Evolutionary conservation across 2,797 vertebrate species (phyloP), one percentile per base, ranked within the genome.

Genomic region (Muraenolepis orangiensis): DNA sequence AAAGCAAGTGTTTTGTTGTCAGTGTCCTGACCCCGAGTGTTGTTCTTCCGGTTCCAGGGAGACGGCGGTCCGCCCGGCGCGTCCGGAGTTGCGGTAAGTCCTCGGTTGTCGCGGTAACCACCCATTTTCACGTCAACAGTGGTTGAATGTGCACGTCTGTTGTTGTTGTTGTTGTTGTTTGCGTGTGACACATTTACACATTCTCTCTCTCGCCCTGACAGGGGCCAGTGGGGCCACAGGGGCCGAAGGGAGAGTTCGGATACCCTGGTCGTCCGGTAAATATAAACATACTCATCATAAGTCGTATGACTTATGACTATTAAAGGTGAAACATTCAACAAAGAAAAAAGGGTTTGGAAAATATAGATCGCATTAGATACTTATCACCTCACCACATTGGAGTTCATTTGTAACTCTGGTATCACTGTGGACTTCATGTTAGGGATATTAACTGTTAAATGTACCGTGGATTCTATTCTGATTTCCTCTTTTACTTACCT

Each of bases 221-320:
- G 98, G 98, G 97, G 6, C 95, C 95, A 18, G 64, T 84, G 14
- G 98, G 97, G 94, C 95, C 93, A 64, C 6, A 67, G 2, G 97
- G 98, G 91, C 91, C 90, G 10, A 98, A 97, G 91, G 98, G 98
- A 87, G 97, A 97, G 77, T 95, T 96, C 71, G 98, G 98, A 69
- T 91, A 98, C 64, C 96, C 97, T 0, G 97, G 97, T 81, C 91
- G 96, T 78, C 93, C 95, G 40, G 97, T 99, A 94, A 90, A 96
- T 46, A 68, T 66, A 1, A 73, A 30, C 66, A 69, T 31, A 29
- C 18, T 23, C 16, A n/a, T n/a, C n/a, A n/a, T n/a, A 34, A 70
- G 29, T 73, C 69, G 10, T 51, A 42, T 31, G 34, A 40, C 23
- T 67, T 23, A 34, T n/a, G 26, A 18, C 30, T 69, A 14, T 16